Conservation (phyloP, 2,113 vertebrate genomes). For the Hippocampus barbouri region DNA sequence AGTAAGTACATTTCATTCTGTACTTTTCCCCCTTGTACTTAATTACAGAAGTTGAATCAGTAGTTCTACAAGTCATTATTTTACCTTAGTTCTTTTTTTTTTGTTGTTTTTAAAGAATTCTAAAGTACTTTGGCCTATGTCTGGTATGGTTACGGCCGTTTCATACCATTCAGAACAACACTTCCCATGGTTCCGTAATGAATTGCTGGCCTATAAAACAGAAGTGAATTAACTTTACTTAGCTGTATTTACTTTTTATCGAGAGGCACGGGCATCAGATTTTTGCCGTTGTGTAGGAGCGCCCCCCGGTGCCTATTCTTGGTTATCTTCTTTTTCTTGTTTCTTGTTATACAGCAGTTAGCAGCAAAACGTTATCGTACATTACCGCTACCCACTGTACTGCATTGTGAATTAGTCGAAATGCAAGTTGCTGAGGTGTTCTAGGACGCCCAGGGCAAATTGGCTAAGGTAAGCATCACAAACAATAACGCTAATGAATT, state of each 20-base stretch:
- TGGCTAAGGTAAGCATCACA: no score
- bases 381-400: background rate
- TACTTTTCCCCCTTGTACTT: no score
- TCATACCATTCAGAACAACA: background rate
- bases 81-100: background rate
- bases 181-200: background rate
- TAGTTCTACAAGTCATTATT: background rate
- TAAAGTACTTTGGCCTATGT: no score
- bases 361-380: background rate
- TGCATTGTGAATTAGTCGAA: background rate
- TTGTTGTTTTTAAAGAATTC: no score
- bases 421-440: no score
- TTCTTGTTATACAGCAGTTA: background rate
- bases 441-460: no score
- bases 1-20: no score
- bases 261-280: no score
- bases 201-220: background rate
- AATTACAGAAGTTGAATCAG: background rate
- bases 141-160: background rate
- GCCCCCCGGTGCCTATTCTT: constrained; percentile 25
- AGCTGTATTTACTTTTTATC: background rate
- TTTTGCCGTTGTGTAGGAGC: constrained; percentile 22
- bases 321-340: background rate
- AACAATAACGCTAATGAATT: no score
- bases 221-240: no score